Evolutionary conservation across 2,797 vertebrate genomes (phyloP).

Genomic region (Presbytis comata): DNA sequence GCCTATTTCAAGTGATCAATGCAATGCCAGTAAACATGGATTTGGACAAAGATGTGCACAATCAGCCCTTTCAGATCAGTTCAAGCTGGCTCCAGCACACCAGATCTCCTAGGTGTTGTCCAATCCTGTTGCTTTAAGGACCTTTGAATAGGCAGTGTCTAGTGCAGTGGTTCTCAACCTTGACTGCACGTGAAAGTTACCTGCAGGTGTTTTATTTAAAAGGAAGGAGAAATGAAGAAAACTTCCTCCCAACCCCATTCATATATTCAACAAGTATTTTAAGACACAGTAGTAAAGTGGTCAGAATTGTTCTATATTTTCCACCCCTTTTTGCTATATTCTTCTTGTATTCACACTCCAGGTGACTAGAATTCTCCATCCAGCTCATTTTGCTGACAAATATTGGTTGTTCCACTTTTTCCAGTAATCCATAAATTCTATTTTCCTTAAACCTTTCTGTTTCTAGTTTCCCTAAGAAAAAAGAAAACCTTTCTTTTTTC

Average conservation of each 20-base stretch:
- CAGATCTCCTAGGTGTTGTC: background rate
- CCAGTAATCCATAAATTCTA: background rate
- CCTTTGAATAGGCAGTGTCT: background rate
- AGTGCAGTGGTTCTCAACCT: background rate
- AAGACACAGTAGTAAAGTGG: background rate
- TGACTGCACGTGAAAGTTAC: background rate
- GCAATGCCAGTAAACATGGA: background rate
- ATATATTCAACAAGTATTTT: background rate
- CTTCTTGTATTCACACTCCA: background rate
- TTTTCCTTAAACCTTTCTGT: conserved; percentile 17
- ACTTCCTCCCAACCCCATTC: background rate
- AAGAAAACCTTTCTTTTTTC: background rate
- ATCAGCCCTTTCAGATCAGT: background rate
- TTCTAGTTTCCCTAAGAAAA: background rate
- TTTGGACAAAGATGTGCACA: background rate
- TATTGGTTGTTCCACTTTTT: background rate
- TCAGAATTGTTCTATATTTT: background rate
- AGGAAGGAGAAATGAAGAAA: background rate
- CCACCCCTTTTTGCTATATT: background rate
- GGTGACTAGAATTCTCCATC: background rate
- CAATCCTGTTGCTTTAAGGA: background rate
- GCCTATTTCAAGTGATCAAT: background rate
- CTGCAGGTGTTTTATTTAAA: background rate
- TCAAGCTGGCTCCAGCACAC: background rate
- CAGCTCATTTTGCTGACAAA: background rate